Conservation (phyloP, 2,797 vertebrate genomes). For the Spheniscus humboldti region DNA sequence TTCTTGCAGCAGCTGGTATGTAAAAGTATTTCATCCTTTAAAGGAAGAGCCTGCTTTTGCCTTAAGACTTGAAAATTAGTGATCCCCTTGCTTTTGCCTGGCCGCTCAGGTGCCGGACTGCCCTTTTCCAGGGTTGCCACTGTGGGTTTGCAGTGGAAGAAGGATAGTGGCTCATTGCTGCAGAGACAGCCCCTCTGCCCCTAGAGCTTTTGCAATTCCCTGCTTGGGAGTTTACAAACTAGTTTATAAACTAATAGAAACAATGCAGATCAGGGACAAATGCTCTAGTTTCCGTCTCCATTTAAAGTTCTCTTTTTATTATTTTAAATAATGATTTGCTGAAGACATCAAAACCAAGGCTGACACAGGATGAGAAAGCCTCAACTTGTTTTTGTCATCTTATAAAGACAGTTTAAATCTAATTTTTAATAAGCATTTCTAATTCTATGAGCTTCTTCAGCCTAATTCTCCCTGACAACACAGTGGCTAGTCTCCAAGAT, state of each 20-base stretch:
- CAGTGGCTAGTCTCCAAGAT: background rate
- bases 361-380: background rate
- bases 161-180: background rate
- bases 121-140: background rate
- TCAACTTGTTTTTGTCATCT: background rate
- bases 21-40: background rate
- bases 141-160: background rate
- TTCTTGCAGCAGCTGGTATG: background rate
- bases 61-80: background rate
- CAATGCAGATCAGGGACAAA: background rate
- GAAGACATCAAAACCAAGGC: background rate
- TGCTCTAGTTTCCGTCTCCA: background rate
- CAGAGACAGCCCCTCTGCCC: background rate
- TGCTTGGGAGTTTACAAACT: background rate
- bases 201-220: background rate
- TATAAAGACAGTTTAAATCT: background rate
- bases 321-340: background rate
- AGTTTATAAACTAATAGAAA: background rate
- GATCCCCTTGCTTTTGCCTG: background rate
- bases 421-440: conserved; percentile 12
- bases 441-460: background rate
- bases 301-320: background rate
- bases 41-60: background rate
- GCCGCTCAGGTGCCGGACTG: background rate
- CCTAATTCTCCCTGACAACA: background rate